Base-by-base conservation (phyloP, 2,888 invertebrate genomes). In the Meloe dianella region DNA sequence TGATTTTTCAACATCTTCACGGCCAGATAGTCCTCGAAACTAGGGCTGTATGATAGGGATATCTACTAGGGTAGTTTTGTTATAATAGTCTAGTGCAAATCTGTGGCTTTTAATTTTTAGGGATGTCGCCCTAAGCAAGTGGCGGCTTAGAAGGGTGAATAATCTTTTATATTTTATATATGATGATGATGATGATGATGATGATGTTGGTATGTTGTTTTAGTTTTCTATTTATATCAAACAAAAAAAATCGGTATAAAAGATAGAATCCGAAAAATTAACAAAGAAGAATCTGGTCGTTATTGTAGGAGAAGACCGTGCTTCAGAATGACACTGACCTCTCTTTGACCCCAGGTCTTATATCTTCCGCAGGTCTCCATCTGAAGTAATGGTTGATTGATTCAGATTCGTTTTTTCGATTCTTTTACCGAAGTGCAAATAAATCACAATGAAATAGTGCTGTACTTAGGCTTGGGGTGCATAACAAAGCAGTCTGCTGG, bases 371-470 rank as follows among this genome's bases (percentile, higher is more conserved):
- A 84, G 83, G 80, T 81, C 82, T 80, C 78, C 79, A 77, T 81
- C 81, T 81, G 77, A 81, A 84, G 82, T 83, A 83, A 84, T 83
- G 83, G 81, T 82, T 84, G 84, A 84, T 84, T 84, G 83, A 84
- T 84, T 84, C 82, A 79, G 82, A 82, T 82, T 82, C 81, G 82
- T 83, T 83, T 84, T 83, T 83, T 84, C 83, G 82, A 84, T 84
- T 84, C 84, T 82, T 81, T 80, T 80, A 81, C 81, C 81, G 81
- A 80, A 84, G 84, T 83, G 83, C 83, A 81, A 78, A 84, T 84
- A 84, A 84, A 84, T 84, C 84, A 83, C 83, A 83, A 82, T 84
- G 84, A 84, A 84, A 84, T 84, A 84, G 82, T 83, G 83, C 75
- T 75, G 76, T 78, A 79, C 78, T 77, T 76, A 75, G 77, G 72